Percentiles rank a stretch among this genome's conserved stretches.
Evolutionary conservation across 2,797 vertebrate species (phyloP).

Genomic region (Nothura maculosa): DNA sequence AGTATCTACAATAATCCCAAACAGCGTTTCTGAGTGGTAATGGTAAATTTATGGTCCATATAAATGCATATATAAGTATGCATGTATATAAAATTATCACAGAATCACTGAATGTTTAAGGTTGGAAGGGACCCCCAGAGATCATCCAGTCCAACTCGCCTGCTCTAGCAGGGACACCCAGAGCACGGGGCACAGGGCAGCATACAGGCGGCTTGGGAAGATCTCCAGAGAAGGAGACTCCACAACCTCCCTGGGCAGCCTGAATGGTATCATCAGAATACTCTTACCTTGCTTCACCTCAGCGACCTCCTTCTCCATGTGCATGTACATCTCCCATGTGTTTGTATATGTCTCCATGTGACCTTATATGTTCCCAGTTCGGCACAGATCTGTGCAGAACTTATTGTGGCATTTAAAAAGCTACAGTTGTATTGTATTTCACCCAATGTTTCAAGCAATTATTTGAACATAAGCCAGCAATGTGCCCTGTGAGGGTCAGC

Average conservation of each 20-base stretch:
- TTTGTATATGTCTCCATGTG: background rate
- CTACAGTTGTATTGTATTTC: background rate
- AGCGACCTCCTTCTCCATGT: background rate
- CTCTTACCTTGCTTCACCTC: background rate
- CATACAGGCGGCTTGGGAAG: too few relatives aligned
- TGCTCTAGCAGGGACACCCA: too few relatives aligned
- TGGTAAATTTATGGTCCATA: too few relatives aligned
- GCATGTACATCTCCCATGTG: rapidly evolving
- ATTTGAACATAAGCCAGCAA: background rate
- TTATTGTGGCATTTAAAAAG: background rate
- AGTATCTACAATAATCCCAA: background rate
- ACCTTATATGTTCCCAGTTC: background rate
- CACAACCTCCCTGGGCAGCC: too few relatives aligned
- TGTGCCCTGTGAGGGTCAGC: background rate
- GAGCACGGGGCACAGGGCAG: too few relatives aligned
- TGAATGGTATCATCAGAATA: background rate
- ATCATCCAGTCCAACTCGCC: too few relatives aligned
- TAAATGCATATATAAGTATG: background rate
- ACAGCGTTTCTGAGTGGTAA: background rate
- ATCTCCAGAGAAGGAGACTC: too few relatives aligned
- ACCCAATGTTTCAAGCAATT: background rate
- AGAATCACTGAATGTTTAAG: too few relatives aligned
- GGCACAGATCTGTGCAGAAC: background rate
- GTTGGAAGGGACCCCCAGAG: too few relatives aligned
- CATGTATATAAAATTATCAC: background rate